Base-by-base conservation (phyloP, 2,888 invertebrate genomes). In the Dolomedes plantarius region DNA sequence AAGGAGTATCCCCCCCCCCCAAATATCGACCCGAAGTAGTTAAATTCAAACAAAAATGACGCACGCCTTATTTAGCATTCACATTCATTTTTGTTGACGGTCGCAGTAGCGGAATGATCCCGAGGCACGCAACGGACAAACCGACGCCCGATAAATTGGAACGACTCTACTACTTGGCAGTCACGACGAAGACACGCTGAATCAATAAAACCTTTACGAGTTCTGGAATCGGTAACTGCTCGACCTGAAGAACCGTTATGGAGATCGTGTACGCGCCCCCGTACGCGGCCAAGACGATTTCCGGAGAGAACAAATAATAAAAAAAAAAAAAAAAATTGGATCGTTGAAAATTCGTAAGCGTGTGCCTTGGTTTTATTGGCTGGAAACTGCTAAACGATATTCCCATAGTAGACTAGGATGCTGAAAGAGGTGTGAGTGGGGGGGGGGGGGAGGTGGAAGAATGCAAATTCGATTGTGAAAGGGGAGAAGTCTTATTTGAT, bases 81-180 rank as follows among this genome's bases (percentile, higher is more conserved):
- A 23, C 19, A 23, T 56, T 56, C 23, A 56, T 56, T 56, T 46
- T 56, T 56, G 56, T 56, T 73, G 73, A 74, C 80, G 74, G 80
- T 74, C 74, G 32, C 28, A 11, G 9, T 39, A 29, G 56, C 36
- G 56, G 56, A 39, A 71, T 69, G 62, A 62, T 71, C 56, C 11
- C 28, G 3, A 9, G 11, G 67, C 80, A 81, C 80, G 80, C 74
- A 68, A 81, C 28, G 68, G 68, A 28, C 80, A n/a, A 32, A 19
- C 36, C 36, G 74, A 67, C 80, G 80, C 80, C 74, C 28, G 36
- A 74, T 80, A 81, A 81, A 81, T 81, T 81, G 72, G 56, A 68
- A 29, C 74, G 23, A 28, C 23, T 32, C 27, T 74, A 28, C 23
- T 74, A 32, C 23, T 39, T 28, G 65, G 39, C 19, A 50, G 36